Percentiles rank a stretch among this genome's conserved stretches.
These are phyloP conservation scores for Suillia variegata DNA, from an alignment of 2,888 invertebrate genomes.

Conservation along the genomic window DNA sequence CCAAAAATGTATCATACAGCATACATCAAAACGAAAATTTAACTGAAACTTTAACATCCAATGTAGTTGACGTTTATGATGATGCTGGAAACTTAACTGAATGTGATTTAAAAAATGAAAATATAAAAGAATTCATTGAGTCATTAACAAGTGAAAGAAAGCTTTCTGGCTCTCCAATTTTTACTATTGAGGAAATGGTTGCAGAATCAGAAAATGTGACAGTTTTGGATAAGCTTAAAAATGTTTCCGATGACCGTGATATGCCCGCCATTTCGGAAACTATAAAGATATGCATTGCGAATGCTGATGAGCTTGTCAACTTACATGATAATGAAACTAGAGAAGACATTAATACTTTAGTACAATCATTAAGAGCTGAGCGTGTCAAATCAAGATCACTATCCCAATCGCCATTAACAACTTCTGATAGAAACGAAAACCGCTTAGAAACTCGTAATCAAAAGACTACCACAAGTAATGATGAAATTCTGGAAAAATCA, in stretches of 20 bases:
- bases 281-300: too few species aligned
- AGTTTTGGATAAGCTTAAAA: conserved; percentile 26
- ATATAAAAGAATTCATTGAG: conserved; percentile 41
- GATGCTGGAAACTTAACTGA: conserved; percentile 34
- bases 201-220: background rate
- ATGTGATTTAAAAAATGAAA: conserved; percentile 38
- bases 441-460: too few species aligned
- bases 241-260: conserved; percentile 42
- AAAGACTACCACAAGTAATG: too few species aligned
- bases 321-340: too few species aligned
- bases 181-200: background rate
- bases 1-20: conserved; percentile 45
- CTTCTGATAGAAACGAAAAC: too few species aligned
- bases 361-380: too few species aligned
- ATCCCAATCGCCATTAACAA: too few species aligned
- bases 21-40: conserved; percentile 32
- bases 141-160: background rate
- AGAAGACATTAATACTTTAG: too few species aligned
- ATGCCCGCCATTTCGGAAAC: too few species aligned
- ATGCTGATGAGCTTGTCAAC: too few species aligned
- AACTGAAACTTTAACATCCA: background rate
- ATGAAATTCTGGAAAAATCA: too few species aligned
- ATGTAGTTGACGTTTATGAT: conserved; percentile 43
- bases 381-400: too few species aligned
- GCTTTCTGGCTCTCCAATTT: background rate